phyloP scores from a whole-genome alignment of 2,113 vertebrate genomes.

The Phasianus colchicus region DNA sequence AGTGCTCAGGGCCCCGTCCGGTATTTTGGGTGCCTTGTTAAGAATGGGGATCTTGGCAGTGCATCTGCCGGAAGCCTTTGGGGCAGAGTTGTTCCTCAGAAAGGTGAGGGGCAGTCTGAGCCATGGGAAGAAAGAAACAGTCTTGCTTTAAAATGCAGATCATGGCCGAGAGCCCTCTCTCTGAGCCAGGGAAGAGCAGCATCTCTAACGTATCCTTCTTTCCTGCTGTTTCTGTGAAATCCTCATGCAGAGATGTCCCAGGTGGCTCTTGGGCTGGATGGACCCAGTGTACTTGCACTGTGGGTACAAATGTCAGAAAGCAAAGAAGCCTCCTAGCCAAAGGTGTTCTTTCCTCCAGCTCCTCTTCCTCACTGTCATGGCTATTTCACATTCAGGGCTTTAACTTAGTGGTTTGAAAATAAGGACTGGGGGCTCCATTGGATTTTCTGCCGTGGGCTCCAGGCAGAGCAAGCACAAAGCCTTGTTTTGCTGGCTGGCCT shows the following conservation, averaged over 20 bases:
- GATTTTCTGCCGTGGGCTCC: neutral
- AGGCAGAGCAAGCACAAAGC: neutral
- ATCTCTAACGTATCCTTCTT: neutral
- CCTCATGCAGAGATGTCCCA: accelerated
- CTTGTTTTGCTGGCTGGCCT: neutral
- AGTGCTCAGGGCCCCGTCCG: accelerated
- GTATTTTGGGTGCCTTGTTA: neutral
- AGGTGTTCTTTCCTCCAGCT: neutral
- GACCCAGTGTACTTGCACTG: neutral
- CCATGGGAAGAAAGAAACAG: neutral
- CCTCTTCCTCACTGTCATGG: neutral
- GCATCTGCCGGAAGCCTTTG: neutral
- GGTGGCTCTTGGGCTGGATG: neutral
- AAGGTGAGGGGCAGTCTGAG: neutral
- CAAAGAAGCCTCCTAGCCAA: neutral
- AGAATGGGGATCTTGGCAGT: neutral
- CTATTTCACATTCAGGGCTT: accelerated
- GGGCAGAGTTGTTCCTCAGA: neutral
- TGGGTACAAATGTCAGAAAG: neutral
- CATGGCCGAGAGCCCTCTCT: neutral
- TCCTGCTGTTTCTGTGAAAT: neutral
- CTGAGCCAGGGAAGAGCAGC: neutral
- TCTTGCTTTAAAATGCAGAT: neutral
- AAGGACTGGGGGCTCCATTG: neutral
- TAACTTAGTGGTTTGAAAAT: neutral